Conservation (phyloP, 2,888 invertebrate species). For the Salpingus planirostris region DNA sequence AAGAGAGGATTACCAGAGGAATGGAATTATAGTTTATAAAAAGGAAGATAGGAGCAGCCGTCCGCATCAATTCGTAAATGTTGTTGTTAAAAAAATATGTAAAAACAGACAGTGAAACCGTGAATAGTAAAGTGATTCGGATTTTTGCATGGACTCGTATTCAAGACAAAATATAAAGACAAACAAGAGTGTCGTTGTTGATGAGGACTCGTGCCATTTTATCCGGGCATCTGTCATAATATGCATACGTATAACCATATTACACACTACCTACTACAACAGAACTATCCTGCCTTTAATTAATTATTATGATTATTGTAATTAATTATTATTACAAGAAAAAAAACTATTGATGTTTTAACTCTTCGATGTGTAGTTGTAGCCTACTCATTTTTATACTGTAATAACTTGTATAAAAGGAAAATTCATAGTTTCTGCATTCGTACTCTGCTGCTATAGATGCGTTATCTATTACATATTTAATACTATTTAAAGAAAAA, state of each 20-base stretch:
- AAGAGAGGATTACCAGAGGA: too few relatives aligned
- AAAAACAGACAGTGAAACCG: constrained; percentile 24
- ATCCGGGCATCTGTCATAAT: constrained; percentile 28
- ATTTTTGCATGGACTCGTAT: too few relatives aligned
- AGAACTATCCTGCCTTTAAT: constrained; percentile 41
- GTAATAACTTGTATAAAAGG: too few relatives aligned
- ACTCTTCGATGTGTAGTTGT: constrained; percentile 39
- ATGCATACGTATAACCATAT: constrained; percentile 28
- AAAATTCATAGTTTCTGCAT: constrained; percentile 36
- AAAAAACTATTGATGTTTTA: constrained; percentile 36
- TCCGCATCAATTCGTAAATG: too few relatives aligned
- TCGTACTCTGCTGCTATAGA: constrained; percentile 35
- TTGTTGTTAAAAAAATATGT: constrained; percentile 11
- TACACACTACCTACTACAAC: constrained; percentile 19
- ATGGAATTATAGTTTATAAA: too few relatives aligned
- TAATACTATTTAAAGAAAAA: constrained; percentile 13
- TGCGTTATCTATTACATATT: constrained; percentile 15
- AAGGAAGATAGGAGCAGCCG: constrained; percentile 31
- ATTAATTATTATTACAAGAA: too few relatives aligned
- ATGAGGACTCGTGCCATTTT: constrained; percentile 26
- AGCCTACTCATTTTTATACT: constrained; percentile 42
- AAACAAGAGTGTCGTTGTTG: too few relatives aligned
- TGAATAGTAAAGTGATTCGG: constrained; percentile 32
- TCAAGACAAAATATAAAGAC: too few relatives aligned
- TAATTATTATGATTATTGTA: too few relatives aligned